Percentiles rank a stretch among this genome's conserved stretches.
Conservation (phyloP, 1,140 invertebrate species). For the Lepidurus arcticus region DNA sequence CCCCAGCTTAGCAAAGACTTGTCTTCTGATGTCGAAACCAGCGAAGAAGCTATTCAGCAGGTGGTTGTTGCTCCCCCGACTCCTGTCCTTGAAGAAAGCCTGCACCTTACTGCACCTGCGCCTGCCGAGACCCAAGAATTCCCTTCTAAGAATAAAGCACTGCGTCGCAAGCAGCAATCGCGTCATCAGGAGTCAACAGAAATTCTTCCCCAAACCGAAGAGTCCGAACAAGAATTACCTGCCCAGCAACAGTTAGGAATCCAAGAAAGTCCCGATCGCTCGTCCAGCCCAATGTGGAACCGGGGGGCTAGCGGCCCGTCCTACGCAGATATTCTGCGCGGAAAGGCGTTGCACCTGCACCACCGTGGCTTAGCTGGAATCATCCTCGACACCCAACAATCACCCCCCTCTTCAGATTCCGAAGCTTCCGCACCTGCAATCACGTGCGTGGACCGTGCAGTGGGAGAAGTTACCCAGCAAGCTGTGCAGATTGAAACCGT, state of each 20-base stretch:
- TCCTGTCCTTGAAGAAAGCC: background rate
- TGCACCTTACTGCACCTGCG: background rate
- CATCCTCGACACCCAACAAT: slow-evolving; percentile 17
- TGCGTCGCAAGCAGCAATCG: background rate
- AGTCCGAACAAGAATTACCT: background rate
- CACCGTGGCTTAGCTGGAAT: slow-evolving; percentile 29
- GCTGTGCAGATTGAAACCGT: slow-evolving; percentile 8
- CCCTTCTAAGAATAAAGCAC: background rate
- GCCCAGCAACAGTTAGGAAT: background rate
- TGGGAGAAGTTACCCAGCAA: slow-evolving; percentile 15
- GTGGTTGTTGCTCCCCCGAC: background rate
- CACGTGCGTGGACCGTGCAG: background rate
- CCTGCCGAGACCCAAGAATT: background rate
- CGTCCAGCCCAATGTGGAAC: slow-evolving; percentile 63
- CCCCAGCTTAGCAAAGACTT: background rate
- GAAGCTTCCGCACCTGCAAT: background rate
- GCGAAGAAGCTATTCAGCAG: background rate
- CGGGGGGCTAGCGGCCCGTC: slow-evolving; percentile 56
- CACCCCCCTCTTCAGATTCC: slow-evolving; percentile 3
- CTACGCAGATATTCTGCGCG: slow-evolving; percentile 69
- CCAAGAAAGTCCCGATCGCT: slow-evolving; percentile 44
- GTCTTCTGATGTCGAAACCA: background rate
- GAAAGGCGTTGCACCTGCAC: slow-evolving; percentile 41
- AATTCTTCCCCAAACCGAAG: background rate
- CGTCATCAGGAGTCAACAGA: background rate